Base-by-base conservation (phyloP, 37 sponge, comb jelly and placozoan genomes). In the Dysidea cf. avara region DNA sequence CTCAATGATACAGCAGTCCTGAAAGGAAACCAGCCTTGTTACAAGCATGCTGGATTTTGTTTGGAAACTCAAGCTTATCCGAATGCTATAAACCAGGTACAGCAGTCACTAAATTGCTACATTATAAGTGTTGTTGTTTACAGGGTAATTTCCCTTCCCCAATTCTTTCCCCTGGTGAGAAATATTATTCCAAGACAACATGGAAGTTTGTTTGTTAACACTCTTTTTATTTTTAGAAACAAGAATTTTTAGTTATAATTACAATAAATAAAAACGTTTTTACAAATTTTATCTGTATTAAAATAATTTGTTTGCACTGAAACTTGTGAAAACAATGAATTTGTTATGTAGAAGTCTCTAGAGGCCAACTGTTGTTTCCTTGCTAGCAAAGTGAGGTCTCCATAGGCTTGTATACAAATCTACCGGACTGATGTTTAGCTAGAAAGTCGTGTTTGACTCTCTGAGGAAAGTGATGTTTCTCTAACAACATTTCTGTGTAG, bases 41-140 rank as follows among this genome's bases (percentile, higher is more conserved):
- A 46, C 39, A 69, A 78, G 39, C 84, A 95, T 54, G 53, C 70
- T 12, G 97, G 90, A 2, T 57, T 97, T 68, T 93, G 94, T 51
- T 60, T 97, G 57, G 97, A 97, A 76, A 90, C 97, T 14, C 97
- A 97, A 72, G 76, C 72, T 50, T 90, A 77, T 50, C 97, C 97
- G 0, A 75, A 97, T 70, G 90, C 94, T n/a, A 65, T 90, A 43
- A 97, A 97, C 69, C 73, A 70, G 66, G 86, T 84, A 53, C 26
- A 97, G 64, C 73, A 70, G 66, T 78, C 78, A 53, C 26, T 5
- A 43, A 43, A 43, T 43, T 12, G 9, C 9, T 43, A 9, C 9
- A 43, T 43, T 12, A 43, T 43, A 9, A 43, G 26, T 46, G 22
- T 43, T 3, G 7, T 46, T 39, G 22, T 67, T 46, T 18, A 16